phyloP scores from a whole-genome alignment of 1,140 invertebrate species.

The Popillia japonica region DNA sequence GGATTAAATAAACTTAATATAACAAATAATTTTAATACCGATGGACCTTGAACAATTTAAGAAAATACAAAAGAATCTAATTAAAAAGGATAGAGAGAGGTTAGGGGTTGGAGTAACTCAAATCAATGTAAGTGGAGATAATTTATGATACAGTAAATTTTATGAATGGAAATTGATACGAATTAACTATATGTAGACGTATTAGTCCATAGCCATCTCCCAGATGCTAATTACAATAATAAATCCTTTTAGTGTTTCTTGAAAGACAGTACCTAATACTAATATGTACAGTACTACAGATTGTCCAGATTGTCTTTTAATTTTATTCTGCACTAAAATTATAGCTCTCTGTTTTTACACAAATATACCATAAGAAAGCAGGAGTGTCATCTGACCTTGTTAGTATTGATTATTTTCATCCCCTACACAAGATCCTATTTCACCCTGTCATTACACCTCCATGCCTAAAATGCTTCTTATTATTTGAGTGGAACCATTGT shows the following conservation, averaged over 20 bases:
- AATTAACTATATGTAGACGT: too few species aligned
- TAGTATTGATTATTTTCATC: conserved; percentile 48
- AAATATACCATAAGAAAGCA: background rate
- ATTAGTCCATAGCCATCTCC: too few species aligned
- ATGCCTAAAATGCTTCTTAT: background rate
- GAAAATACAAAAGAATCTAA: conserved; percentile 41
- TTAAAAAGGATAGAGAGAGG: conserved; percentile 43
- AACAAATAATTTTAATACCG: conserved; percentile 37
- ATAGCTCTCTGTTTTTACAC: too few species aligned
- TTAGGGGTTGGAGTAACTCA: conserved; percentile 22
- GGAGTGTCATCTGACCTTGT: conserved; percentile 47
- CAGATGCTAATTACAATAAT: too few species aligned
- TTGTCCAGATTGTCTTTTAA: too few species aligned
- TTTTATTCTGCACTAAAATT: too few species aligned
- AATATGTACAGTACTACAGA: too few species aligned
- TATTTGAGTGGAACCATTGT: background rate
- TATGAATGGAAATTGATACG: too few species aligned
- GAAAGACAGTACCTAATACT: too few species aligned
- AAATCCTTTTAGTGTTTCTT: too few species aligned
- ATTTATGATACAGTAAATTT: too few species aligned
- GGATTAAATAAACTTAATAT: background rate
- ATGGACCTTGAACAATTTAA: conserved; percentile 44
- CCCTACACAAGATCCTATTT: conserved; percentile 37
- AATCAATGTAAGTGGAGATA: too few species aligned
- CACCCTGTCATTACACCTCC: conserved; percentile 45